phyloP scores from a whole-genome alignment of 2,113 vertebrate species.

The Uria lomvia region DNA sequence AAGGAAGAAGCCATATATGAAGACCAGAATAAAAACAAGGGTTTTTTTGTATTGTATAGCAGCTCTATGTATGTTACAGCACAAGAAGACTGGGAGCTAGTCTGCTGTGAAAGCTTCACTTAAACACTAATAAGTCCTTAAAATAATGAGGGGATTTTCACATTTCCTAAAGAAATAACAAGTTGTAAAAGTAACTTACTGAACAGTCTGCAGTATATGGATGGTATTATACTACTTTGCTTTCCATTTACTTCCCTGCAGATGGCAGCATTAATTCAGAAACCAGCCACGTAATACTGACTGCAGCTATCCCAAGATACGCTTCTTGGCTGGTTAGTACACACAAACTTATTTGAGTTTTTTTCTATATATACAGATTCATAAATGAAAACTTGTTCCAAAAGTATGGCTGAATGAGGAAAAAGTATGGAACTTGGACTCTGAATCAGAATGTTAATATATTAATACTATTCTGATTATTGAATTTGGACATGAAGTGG shows the following conservation, averaged over 20 bases:
- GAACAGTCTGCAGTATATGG: not conserved
- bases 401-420: not conserved
- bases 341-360: not conserved
- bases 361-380: not conserved
- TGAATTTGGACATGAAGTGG: not conserved
- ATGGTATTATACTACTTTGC: not conserved
- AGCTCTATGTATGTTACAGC: not conserved
- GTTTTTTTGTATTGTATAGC: not conserved
- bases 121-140: not conserved
- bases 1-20: not conserved
- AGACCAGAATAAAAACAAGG: not conserved
- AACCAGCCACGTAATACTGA: constrained; percentile 85
- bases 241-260: constrained; percentile 70
- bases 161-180: not conserved
- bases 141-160: not conserved
- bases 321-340: constrained; percentile 89
- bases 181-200: accelerated
- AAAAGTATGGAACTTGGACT: not conserved
- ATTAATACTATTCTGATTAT: not conserved
- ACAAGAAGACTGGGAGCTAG: not conserved
- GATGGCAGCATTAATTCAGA: constrained; percentile 88
- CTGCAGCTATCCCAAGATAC: constrained; percentile 82
- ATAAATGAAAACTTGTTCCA: not conserved
- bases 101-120: not conserved
- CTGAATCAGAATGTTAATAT: accelerated